Base-by-base conservation (phyloP, 35 echinoderm and acorn worm genomes). In the Holothuria glaberrima region DNA sequence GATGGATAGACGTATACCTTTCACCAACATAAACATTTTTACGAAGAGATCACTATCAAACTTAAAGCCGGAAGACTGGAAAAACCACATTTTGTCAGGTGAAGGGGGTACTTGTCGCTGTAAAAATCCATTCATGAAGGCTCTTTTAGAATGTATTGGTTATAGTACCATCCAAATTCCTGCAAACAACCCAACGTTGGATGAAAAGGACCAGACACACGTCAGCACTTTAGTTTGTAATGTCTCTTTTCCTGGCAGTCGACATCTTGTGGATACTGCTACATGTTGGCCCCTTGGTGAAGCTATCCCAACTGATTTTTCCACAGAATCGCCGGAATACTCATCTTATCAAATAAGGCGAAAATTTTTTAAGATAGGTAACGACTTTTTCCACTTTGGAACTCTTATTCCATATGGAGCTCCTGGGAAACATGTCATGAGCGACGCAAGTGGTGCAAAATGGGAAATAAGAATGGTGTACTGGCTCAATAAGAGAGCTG, bases 71-170 rank as follows among this genome's bases (percentile, higher is more conserved):
- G 52, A 61, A 13, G 26, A 58, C 28, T 57, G 21, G 25, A 84
- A 84, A 57, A 16, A 64, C 12, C 80, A 84, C 80, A 84, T 84
- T 18, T 12, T 84, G 17, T 60, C 56, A 84, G 21, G 52, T 48
- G 56, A 84, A 30, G 80, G 80, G 5, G 80, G 80, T 5, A 84
- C 59, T 29, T 84, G 80, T 33, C n/a, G 32, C n/a, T 84, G 80
- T 56, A 33, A 30, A 6, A 84, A 84, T 21, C 80, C 80, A 18
- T 84, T 84, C 80, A 84, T 56, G 45, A 84, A 84, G 46, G 80
- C 80, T 9, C 12, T 84, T 24, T 54, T 84, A 0, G 80, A 84
- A 21, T 1, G 0, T 59, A 56, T 84, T 14, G 80, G 80, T 12
- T 84, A 84, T 32, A 84, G 19, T 3, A 64, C 59, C 0, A 10